Conservation (phyloP, 2,113 vertebrate species). For the Podarcis muralis region DNA sequence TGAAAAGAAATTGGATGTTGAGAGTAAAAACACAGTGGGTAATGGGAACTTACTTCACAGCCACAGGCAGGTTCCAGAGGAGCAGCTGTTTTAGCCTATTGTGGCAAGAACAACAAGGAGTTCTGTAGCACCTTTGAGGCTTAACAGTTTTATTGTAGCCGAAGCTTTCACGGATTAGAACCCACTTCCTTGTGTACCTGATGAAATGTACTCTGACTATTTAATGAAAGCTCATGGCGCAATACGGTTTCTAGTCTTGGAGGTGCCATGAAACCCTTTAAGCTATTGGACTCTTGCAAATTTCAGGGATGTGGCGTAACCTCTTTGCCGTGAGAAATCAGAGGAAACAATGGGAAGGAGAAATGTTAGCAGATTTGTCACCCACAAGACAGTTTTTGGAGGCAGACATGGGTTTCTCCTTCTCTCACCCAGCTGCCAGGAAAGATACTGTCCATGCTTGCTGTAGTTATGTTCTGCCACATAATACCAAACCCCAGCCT, state of each 20-base stretch:
- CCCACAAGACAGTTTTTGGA: neutral
- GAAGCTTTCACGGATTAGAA: neutral
- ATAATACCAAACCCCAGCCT: too few relatives aligned
- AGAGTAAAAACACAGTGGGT: neutral
- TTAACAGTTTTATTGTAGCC: neutral
- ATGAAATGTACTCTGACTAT: neutral
- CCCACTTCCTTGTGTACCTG: neutral
- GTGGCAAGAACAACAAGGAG: neutral
- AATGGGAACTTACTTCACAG: neutral
- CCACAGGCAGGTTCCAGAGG: neutral
- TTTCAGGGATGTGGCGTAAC: neutral
- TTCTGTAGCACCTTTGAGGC: neutral
- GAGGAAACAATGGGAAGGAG: conserved; percentile 15
- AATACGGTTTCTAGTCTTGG: neutral
- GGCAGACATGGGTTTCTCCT: neutral
- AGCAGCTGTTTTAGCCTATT: neutral
- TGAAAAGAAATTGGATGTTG: conserved; percentile 4
- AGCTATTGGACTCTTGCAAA: neutral
- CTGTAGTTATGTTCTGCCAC: neutral
- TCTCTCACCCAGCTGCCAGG: neutral
- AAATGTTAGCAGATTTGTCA: neutral
- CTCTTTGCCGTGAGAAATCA: conserved; percentile 21
- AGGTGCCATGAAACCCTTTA: neutral
- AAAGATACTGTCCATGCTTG: neutral
- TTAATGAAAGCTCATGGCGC: neutral